Percentiles rank a stretch among this genome's conserved stretches.
These are phyloP conservation scores for Alviniconcha marisindica DNA, from an alignment of 1,140 invertebrate genomes.

Conservation along the genomic window DNA sequence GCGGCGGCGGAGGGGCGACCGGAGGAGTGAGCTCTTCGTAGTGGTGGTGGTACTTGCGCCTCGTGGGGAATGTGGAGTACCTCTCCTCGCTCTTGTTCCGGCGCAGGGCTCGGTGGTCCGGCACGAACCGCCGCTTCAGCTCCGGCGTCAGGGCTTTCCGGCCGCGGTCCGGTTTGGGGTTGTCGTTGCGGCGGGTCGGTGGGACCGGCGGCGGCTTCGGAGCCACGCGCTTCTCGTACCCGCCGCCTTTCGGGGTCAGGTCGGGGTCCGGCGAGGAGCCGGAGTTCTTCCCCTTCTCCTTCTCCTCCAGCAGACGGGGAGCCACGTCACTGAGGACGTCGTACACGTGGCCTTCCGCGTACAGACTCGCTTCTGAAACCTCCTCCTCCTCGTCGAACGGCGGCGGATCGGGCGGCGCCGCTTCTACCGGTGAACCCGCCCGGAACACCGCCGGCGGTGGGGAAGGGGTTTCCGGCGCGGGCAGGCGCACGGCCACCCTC, in stretches of 20 bases:
- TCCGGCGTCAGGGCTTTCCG: conserved; percentile 17
- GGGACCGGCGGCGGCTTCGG: conserved; percentile 23
- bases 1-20: no score
- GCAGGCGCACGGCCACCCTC: not conserved
- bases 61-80: conserved; percentile 35
- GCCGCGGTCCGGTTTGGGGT: not conserved
- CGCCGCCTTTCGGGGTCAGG: not conserved
- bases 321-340: conserved; percentile 15
- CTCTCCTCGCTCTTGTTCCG: conserved; percentile 8
- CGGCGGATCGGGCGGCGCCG: not conserved
- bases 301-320: not conserved
- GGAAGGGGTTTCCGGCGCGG: not conserved
- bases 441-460: not conserved
- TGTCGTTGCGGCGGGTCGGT: not conserved
- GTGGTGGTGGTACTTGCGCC: not conserved
- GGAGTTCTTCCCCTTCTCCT: not conserved
- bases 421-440: not conserved
- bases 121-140: not conserved
- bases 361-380: not conserved
- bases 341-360: not conserved
- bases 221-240: no score
- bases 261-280: not conserved
- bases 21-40: not conserved
- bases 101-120: not conserved
- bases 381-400: not conserved